Evolutionary conservation across 1,140 invertebrate genomes (phyloP).

Genomic region (Leptoteleia sp.): DNA sequence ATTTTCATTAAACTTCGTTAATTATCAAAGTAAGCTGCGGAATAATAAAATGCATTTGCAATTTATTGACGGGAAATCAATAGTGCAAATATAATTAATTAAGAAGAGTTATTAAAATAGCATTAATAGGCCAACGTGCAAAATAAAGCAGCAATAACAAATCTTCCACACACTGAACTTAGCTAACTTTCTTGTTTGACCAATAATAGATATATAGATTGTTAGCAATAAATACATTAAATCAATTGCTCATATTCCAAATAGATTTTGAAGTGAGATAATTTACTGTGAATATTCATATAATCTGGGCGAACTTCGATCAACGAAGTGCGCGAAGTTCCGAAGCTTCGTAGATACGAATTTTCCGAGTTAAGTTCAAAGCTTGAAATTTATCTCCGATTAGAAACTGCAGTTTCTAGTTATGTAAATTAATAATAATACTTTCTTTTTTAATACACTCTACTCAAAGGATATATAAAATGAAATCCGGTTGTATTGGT

Average conservation of each 20-base stretch:
- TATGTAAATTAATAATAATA: not conserved
- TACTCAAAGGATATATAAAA: too few relatives aligned
- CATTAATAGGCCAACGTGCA: too few relatives aligned
- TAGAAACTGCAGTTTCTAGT: slow-evolving; percentile 5
- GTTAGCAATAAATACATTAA: slow-evolving; percentile 4
- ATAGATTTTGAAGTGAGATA: slow-evolving; percentile 1
- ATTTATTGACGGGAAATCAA: too few relatives aligned
- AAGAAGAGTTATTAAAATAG: too few relatives aligned
- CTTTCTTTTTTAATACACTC: too few relatives aligned
- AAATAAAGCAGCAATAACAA: too few relatives aligned
- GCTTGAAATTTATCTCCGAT: slow-evolving; percentile 3
- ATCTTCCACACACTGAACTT: not conserved
- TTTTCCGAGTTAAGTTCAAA: slow-evolving; percentile 8
- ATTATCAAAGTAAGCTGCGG: too few relatives aligned
- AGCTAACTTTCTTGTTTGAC: slow-evolving; percentile 9
- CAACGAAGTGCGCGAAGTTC: slow-evolving; percentile 3
- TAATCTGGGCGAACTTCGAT: slow-evolving; percentile 5
- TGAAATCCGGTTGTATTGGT: too few relatives aligned
- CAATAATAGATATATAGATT: slow-evolving; percentile 9
- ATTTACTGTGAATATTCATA: slow-evolving; percentile 5
- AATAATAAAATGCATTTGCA: too few relatives aligned
- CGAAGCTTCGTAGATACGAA: slow-evolving; percentile 7
- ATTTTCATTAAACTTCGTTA: too few relatives aligned
- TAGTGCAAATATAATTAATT: too few relatives aligned
- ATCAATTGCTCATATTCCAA: slow-evolving; percentile 14